A percentile compares a stretch with the other conserved stretches of the same genome.
phyloP scores from a whole-genome alignment of 2,113 vertebrate genomes.

The Porphyrio hochstetteri region DNA sequence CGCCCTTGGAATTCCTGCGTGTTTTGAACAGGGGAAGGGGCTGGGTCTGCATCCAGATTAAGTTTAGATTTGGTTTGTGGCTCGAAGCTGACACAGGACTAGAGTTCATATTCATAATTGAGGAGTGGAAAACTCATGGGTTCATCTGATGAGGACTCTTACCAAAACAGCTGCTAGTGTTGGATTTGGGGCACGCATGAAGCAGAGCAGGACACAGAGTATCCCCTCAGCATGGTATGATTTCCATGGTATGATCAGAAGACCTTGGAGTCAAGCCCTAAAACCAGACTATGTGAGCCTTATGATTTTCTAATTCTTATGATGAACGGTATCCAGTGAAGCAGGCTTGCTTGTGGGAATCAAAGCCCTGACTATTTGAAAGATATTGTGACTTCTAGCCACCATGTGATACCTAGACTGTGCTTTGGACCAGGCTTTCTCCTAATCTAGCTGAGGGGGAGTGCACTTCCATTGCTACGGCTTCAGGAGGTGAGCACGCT shows the following conservation, averaged over 20 bases:
- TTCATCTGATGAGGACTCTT: background rate
- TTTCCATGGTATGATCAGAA: background rate
- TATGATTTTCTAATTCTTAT: background rate
- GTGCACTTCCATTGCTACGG: background rate
- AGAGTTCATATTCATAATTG: background rate
- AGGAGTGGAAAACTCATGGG: background rate
- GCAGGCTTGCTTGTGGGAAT: background rate
- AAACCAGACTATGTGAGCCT: background rate
- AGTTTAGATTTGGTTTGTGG: conserved; percentile 60
- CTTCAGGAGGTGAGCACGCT: background rate
- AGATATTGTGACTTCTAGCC: background rate
- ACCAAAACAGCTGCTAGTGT: background rate
- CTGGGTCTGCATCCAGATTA: background rate
- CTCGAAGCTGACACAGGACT: background rate
- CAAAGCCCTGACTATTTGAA: background rate
- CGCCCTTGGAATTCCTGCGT: background rate
- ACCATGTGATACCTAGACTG: background rate
- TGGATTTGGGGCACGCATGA: background rate
- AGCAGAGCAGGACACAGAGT: background rate
- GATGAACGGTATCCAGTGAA: background rate
- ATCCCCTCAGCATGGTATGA: background rate
- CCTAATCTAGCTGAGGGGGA: background rate
- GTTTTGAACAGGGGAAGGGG: background rate
- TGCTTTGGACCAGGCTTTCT: background rate
- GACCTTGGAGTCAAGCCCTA: background rate